phyloP scores from a whole-genome alignment of 1,140 invertebrate species.

The Theocolax elegans region DNA sequence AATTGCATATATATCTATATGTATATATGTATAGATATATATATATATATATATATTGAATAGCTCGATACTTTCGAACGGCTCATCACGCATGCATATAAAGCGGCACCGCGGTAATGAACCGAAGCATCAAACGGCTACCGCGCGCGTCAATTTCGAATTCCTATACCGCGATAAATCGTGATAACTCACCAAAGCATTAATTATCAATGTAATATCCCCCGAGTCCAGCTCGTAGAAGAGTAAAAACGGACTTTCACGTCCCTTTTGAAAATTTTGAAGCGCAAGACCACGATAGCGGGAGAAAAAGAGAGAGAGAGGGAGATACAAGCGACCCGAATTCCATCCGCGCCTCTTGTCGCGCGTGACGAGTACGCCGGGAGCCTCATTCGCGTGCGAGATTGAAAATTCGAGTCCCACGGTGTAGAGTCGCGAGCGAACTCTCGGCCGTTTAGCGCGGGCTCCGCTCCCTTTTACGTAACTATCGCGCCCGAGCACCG shows the following conservation, averaged over 20 bases:
- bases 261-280: not conserved
- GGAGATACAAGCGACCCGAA: slow-evolving; percentile 48
- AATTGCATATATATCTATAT: too few species aligned
- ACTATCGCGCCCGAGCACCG: slow-evolving; percentile 46
- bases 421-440: slow-evolving; percentile 48
- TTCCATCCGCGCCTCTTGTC: slow-evolving; percentile 51
- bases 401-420: slow-evolving; percentile 63
- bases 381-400: slow-evolving; percentile 57
- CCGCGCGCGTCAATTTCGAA: too few species aligned
- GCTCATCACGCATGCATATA: too few species aligned
- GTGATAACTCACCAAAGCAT: not conserved
- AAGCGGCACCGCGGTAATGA: too few species aligned
- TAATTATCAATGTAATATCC: slow-evolving; percentile 12
- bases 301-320: not conserved
- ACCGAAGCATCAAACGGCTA: too few species aligned
- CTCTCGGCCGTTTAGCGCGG: slow-evolving; percentile 43
- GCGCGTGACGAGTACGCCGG: slow-evolving; percentile 51
- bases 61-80: too few species aligned
- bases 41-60: too few species aligned
- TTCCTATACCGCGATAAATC: too few species aligned
- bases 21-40: too few species aligned
- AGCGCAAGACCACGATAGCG: too few species aligned
- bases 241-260: not conserved
- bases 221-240: too few species aligned
- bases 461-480: slow-evolving; percentile 57